A percentile compares a stretch with the other conserved stretches of the same genome.
Evolutionary conservation across 2,797 vertebrate genomes (phyloP).

Genomic region (Danio aesculapii): DNA sequence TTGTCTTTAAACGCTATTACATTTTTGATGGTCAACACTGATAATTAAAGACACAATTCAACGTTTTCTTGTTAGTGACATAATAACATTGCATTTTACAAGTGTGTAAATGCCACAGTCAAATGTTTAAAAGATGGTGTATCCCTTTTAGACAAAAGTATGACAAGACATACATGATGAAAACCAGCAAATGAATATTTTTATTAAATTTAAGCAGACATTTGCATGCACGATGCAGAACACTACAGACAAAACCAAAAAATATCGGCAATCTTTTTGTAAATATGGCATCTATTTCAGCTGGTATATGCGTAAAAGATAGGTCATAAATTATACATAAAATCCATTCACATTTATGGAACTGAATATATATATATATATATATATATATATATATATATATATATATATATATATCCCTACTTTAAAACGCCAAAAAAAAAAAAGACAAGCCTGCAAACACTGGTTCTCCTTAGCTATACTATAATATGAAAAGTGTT

Average conservation of each 20-base stretch:
- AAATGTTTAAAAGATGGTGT: neutral
- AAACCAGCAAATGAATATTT: conserved; percentile 45
- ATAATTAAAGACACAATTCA: neutral
- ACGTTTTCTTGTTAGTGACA: neutral
- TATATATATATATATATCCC: conserved; percentile 16
- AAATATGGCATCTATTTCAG: conserved; percentile 63
- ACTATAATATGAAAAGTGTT: neutral
- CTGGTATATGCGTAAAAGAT: conserved; percentile 11
- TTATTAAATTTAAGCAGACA: conserved; percentile 53
- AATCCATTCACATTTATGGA: conserved; percentile 22
- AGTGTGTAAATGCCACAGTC: neutral
- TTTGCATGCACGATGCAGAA: conserved; percentile 62
- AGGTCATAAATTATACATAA: neutral
- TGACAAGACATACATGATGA: neutral
- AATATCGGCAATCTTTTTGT: conserved; percentile 47
- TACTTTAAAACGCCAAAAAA: conserved; percentile 30
- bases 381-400: too few relatives aligned
- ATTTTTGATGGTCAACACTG: neutral
- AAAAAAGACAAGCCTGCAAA: conserved; percentile 31
- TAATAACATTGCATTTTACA: neutral
- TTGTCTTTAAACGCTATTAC: neutral
- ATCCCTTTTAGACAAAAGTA: neutral
- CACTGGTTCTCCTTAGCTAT: conserved; percentile 51
- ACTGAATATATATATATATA: too few relatives aligned
- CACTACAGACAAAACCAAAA: conserved; percentile 61